These are phyloP conservation scores for Istiophorus platypterus DNA, from an alignment of 2,113 vertebrate genomes.

Conservation along the genomic window DNA sequence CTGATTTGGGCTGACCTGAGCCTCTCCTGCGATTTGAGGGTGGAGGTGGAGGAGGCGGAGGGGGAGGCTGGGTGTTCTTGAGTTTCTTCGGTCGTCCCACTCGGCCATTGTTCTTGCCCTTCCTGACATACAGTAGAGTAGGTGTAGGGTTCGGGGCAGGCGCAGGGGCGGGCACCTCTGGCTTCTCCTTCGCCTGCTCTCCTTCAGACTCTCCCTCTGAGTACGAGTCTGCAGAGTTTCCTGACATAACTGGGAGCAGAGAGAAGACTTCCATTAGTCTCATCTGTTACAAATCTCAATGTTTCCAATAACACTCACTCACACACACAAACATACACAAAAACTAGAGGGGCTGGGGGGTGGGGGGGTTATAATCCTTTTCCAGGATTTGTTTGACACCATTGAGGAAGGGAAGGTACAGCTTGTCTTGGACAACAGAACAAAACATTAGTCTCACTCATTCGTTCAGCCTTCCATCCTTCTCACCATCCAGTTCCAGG, in stretches of 20 bases:
- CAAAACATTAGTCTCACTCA: constrained; percentile 4
- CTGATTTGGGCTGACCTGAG: constrained; percentile 77
- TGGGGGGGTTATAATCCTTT: not conserved
- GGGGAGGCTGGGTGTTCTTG: constrained; percentile 56
- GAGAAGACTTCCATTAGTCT: constrained; percentile 4
- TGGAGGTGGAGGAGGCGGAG: constrained; percentile 16
- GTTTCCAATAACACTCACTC: not conserved
- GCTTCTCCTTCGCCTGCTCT: constrained; percentile 80
- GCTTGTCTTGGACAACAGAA: not conserved
- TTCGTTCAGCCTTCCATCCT: not conserved
- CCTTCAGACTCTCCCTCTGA: constrained; percentile 84
- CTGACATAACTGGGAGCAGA: constrained; percentile 82
- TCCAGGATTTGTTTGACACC: not conserved
- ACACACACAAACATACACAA: not conserved
- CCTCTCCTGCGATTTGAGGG: constrained; percentile 70
- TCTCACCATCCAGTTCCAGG: constrained; percentile 86
- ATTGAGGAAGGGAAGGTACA: not conserved
- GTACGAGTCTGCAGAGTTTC: constrained; percentile 85
- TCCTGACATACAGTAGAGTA: constrained; percentile 78
- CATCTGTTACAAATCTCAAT: not conserved
- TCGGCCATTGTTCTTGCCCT: constrained; percentile 77
- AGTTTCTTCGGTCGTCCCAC: constrained; percentile 83
- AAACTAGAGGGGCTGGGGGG: too few species aligned
- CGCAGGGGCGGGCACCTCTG: constrained; percentile 22
- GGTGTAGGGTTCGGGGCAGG: constrained; percentile 56